A percentile compares a stretch with the other conserved stretches of the same genome.
Evolutionary conservation across 1,140 invertebrate genomes (phyloP).

Genomic region (Gyrodactylus salaris): DNA sequence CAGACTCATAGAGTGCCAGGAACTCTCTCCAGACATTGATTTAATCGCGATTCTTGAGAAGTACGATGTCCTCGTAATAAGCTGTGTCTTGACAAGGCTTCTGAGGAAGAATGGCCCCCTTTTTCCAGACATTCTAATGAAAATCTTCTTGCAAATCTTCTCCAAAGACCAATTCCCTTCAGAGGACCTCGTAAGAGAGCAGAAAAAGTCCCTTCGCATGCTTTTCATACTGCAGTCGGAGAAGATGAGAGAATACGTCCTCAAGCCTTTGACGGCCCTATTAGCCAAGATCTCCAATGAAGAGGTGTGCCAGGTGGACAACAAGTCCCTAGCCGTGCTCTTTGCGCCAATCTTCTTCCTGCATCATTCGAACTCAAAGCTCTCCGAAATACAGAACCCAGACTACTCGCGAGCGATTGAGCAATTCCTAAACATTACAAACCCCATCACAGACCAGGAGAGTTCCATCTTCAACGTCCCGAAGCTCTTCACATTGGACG

Average conservation of each 20-base stretch:
- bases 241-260: not conserved
- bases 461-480: not conserved
- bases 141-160: not conserved
- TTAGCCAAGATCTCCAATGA: not conserved
- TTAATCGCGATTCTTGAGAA: not conserved
- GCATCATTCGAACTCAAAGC: not conserved
- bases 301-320: not conserved
- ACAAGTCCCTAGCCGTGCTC: not conserved
- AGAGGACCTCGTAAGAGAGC: not conserved
- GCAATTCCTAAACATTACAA: not conserved
- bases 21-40: not conserved
- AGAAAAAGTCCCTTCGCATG: not conserved
- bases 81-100: not conserved
- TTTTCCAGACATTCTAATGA: not conserved
- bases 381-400: not conserved
- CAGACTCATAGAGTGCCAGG: not conserved
- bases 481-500: not conserved
- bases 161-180: not conserved
- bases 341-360: not conserved
- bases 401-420: not conserved
- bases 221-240: not conserved
- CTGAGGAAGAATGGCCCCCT: not conserved
- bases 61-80: not conserved
- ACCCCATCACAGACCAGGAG: too few relatives aligned
- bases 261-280: not conserved